Conservation (phyloP, 2,113 vertebrate genomes). For the Peromyscus californicus region DNA sequence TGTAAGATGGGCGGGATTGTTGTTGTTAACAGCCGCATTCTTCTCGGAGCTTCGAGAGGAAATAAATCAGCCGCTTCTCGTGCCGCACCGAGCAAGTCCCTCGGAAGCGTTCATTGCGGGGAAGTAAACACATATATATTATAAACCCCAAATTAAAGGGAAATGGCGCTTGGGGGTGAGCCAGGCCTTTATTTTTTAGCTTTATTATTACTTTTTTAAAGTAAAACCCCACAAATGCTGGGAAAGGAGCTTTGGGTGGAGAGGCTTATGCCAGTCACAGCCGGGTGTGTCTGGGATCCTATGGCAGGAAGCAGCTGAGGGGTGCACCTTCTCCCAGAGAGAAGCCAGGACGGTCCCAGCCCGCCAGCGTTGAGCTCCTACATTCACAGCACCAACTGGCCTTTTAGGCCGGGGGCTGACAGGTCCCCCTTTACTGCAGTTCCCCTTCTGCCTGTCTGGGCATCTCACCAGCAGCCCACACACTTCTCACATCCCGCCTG, state of each 20-base stretch:
- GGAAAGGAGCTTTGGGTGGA: neutral
- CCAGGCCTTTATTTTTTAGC: slow-evolving; percentile 61
- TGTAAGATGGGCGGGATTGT: slow-evolving; percentile 73
- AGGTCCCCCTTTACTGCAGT: neutral
- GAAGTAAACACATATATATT: slow-evolving; percentile 72
- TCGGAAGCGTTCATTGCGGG: slow-evolving; percentile 63
- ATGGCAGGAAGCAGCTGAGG: neutral
- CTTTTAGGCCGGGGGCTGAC: neutral
- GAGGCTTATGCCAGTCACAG: neutral
- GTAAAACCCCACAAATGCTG: slow-evolving; percentile 13
- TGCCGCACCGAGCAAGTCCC: slow-evolving; percentile 23
- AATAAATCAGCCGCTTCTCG: slow-evolving; percentile 77
- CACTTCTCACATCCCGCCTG: no score
- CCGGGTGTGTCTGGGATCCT: fast-evolving
- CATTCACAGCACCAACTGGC: neutral
- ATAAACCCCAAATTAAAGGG: slow-evolving; percentile 77
- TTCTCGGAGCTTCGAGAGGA: slow-evolving; percentile 67
- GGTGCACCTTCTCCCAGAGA: neutral
- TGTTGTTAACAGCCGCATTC: slow-evolving; percentile 78
- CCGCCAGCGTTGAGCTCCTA: neutral
- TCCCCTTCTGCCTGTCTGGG: neutral
- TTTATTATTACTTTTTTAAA: slow-evolving; percentile 29
- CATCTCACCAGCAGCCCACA: no score
- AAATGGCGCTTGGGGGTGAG: slow-evolving; percentile 66
- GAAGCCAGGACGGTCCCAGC: neutral